Conservation (phyloP, 2,797 vertebrate genomes). For the Falco concolor region DNA sequence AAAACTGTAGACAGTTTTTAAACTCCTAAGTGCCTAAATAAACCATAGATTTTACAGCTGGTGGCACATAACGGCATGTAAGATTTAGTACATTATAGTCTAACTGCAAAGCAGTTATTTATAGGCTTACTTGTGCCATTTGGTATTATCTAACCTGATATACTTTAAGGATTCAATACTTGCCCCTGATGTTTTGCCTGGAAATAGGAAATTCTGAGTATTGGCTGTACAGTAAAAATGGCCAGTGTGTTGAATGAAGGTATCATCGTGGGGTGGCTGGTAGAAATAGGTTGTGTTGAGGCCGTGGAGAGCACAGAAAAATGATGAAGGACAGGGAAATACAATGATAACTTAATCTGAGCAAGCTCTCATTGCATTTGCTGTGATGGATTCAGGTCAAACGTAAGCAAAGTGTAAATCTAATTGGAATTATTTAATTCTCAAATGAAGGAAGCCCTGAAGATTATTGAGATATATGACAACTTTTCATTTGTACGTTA, state of each 20-base stretch:
- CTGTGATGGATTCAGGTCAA: slow-evolving; percentile 19
- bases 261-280: not conserved
- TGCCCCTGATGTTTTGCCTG: not conserved
- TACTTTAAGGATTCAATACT: not conserved
- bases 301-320: not conserved
- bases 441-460: slow-evolving; percentile 3
- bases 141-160: not conserved
- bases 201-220: not conserved
- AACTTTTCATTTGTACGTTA: not conserved
- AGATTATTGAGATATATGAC: slow-evolving; percentile 11
- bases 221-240: not conserved
- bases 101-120: not conserved
- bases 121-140: not conserved
- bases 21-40: not conserved
- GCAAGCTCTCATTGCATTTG: slow-evolving; percentile 7
- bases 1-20: not conserved
- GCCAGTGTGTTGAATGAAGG: not conserved
- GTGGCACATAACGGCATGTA: not conserved
- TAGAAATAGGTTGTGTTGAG: not conserved
- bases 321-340: not conserved
- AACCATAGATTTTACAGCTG: not conserved
- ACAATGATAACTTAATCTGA: slow-evolving; percentile 28
- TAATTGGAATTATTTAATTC: slow-evolving; percentile 2
- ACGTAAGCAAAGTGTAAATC: slow-evolving; percentile 21
- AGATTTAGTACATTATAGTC: not conserved